These are phyloP conservation scores for Cavia porcellus DNA, from an alignment of 2,113 vertebrate genomes.

Conservation along the genomic window DNA sequence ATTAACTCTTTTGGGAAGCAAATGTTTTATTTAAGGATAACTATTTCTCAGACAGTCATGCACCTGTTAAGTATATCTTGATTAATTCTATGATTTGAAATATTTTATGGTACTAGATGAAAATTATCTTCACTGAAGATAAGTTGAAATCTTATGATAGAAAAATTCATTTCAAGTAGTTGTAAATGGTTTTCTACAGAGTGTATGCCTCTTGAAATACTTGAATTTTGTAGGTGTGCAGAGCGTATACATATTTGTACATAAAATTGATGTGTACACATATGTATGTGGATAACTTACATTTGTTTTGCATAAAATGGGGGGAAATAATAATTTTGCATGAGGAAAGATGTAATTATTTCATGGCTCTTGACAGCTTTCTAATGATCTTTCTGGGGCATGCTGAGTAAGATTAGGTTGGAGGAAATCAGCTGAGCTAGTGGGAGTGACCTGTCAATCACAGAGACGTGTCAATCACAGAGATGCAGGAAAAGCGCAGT, in stretches of 20 bases:
- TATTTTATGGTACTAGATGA: background rate
- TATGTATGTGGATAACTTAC: background rate
- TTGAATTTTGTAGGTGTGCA: background rate
- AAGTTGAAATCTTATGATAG: background rate
- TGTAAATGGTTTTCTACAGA: background rate
- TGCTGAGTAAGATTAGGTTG: background rate
- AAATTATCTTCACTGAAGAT: background rate
- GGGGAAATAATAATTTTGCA: background rate
- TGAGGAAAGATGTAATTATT: background rate
- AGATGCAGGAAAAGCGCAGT: background rate
- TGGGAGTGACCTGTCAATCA: background rate
- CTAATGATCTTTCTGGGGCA: background rate
- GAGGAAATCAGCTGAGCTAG: background rate
- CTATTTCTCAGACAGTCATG: background rate
- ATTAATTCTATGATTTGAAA: constrained; percentile 25
- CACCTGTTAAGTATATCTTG: background rate
- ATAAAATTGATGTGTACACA: background rate
- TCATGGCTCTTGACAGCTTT: background rate
- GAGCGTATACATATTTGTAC: background rate
- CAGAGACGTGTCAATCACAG: background rate
- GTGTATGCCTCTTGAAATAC: background rate
- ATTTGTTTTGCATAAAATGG: background rate
- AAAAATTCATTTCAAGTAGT: background rate
- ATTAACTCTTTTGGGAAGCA: background rate
- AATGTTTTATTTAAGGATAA: constrained; percentile 31